These are phyloP conservation scores for Onychorhynchus coronatus DNA, from an alignment of 2,113 vertebrate genomes.

Conservation along the genomic window DNA sequence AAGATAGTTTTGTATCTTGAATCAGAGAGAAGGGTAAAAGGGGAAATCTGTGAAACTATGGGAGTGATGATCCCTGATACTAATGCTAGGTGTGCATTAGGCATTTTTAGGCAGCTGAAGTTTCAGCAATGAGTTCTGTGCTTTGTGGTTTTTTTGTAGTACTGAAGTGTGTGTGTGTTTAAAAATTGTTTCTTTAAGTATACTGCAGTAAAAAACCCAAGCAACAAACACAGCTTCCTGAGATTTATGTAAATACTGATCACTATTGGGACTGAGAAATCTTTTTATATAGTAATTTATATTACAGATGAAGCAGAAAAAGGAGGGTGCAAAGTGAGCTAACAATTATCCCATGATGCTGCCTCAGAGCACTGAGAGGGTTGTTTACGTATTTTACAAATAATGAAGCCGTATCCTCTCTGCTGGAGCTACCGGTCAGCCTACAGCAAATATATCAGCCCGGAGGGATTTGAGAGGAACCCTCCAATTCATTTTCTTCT, in stretches of 20 bases:
- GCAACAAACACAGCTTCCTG: not conserved
- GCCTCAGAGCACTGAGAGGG: not conserved
- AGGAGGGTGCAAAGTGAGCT: not conserved
- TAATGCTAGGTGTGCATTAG: not conserved
- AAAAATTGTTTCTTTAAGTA: not conserved
- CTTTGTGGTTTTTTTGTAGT: not conserved
- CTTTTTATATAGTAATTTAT: not conserved
- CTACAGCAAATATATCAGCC: not conserved
- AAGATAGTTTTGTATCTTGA: not conserved
- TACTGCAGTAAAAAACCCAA: not conserved
- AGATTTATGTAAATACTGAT: not conserved
- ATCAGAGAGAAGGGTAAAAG: not conserved
- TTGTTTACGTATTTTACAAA: not conserved
- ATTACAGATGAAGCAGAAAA: constrained; percentile 6
- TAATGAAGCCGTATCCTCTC: not conserved
- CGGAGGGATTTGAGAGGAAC: not conserved
- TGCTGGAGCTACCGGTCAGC: not conserved
- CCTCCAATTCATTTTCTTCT: not conserved
- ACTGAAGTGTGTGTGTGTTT: not conserved
- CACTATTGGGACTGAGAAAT: not conserved
- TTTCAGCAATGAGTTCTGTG: not conserved
- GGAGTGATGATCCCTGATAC: not conserved
- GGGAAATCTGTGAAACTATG: not conserved
- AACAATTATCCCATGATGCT: not conserved
- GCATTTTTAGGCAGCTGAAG: not conserved